phyloP scores from a whole-genome alignment of 2,797 vertebrate species.

The Pseudochirops corinnae region DNA sequence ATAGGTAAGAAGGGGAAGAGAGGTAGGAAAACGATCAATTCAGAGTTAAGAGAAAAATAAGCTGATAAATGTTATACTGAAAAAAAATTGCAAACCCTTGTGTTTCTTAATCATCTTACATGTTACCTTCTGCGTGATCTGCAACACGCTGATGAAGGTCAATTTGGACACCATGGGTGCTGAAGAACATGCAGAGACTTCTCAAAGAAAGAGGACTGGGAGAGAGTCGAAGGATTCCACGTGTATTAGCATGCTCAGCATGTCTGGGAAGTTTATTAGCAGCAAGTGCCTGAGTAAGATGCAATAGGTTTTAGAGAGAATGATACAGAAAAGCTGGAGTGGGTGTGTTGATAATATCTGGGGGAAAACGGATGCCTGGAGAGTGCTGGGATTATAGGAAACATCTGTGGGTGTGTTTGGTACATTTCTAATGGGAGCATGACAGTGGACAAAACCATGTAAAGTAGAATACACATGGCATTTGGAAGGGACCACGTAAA shows the following conservation, averaged over 20 bases:
- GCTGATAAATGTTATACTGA: conserved; percentile 42
- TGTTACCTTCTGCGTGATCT: conserved; percentile 53
- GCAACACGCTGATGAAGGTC: conserved; percentile 67
- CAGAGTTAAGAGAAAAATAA: conserved; percentile 39
- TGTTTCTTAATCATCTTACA: conserved; percentile 56
- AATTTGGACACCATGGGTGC: conserved; percentile 46
- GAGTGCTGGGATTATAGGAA: neutral
- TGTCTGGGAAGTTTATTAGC: conserved; percentile 65
- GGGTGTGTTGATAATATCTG: conserved; percentile 49
- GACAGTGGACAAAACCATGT: neutral
- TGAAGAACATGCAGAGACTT: conserved; percentile 64
- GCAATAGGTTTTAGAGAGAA: conserved; percentile 50
- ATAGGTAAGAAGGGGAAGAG: neutral
- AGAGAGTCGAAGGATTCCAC: conserved; percentile 59
- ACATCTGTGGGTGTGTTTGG: neutral
- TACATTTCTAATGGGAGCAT: neutral
- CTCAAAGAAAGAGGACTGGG: conserved; percentile 21
- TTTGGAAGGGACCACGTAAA: neutral
- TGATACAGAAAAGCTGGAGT: conserved; percentile 65
- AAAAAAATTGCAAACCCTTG: conserved; percentile 37
- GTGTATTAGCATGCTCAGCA: conserved; percentile 53
- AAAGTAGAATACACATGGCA: neutral
- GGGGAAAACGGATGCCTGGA: neutral
- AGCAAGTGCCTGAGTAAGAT: conserved; percentile 55
- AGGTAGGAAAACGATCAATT: neutral